These are phyloP conservation scores for Caenorhabditis becei DNA, from an alignment of 2,888 invertebrate genomes.

Conservation along the genomic window DNA sequence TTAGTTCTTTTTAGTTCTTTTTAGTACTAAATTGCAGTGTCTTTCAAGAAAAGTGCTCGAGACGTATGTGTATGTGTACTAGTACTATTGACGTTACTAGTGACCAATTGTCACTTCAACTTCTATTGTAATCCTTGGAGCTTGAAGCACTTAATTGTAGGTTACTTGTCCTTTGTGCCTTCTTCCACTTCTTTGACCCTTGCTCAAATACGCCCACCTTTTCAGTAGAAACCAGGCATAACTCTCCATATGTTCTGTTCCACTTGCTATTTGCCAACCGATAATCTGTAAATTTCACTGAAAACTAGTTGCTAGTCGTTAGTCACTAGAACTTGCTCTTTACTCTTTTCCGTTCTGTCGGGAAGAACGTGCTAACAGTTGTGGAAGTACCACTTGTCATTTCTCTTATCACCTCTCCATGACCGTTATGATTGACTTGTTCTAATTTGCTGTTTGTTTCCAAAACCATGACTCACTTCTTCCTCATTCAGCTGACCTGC, in stretches of 20 bases:
- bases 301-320: conserved; percentile 33
- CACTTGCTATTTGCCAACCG: conserved; percentile 44
- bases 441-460: too few relatives aligned
- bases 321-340: neutral
- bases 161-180: conserved; percentile 23
- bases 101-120: too few relatives aligned
- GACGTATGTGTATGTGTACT: too few relatives aligned
- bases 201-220: conserved; percentile 4
- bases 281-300: conserved; percentile 40
- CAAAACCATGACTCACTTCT: too few relatives aligned
- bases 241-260: neutral
- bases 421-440: too few relatives aligned
- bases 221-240: too few relatives aligned
- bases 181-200: neutral
- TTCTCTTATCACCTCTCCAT: neutral
- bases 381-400: neutral
- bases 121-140: too few relatives aligned
- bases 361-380: neutral
- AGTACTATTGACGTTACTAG: too few relatives aligned
- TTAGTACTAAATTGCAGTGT: conserved; percentile 7
- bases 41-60: conserved; percentile 5
- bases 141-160: conserved; percentile 31
- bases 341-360: neutral
- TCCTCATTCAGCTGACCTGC: too few relatives aligned
- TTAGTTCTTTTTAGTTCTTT: neutral